Evolutionary conservation across 1,140 invertebrate species (phyloP).

Genomic region (Heliconius hewitsoni): DNA sequence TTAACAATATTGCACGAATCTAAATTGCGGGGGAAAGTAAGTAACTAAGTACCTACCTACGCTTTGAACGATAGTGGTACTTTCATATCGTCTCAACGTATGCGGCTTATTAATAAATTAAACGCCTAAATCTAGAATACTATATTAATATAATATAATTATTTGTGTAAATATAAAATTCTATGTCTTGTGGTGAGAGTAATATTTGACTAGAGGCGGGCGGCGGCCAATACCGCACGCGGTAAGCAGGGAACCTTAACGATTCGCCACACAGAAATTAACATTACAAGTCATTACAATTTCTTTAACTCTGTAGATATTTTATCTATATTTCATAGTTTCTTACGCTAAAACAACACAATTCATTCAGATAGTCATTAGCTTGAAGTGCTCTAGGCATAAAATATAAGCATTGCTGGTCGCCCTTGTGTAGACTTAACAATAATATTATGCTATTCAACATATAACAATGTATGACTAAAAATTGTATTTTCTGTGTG

Average conservation of each 20-base stretch:
- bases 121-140: conserved; percentile 81
- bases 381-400: neutral
- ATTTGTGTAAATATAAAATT: conserved; percentile 82
- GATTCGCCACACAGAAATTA: conserved; percentile 40
- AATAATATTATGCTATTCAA: conserved; percentile 11
- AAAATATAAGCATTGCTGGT: conserved; percentile 10
- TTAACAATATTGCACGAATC: conserved; percentile 77
- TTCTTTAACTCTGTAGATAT: conserved; percentile 5
- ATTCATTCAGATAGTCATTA: conserved; percentile 2
- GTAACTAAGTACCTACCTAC: conserved; percentile 59
- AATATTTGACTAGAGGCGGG: conserved; percentile 81
- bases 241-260: conserved; percentile 32
- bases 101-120: conserved; percentile 72
- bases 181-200: conserved; percentile 79
- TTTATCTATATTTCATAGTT: conserved; percentile 4
- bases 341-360: conserved; percentile 12
- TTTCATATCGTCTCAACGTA: conserved; percentile 52
- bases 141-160: conserved; percentile 81
- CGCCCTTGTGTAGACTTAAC: neutral
- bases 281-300: conserved; percentile 15
- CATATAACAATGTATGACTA: conserved; percentile 14
- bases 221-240: conserved; percentile 51
- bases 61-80: conserved; percentile 57
- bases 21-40: conserved; percentile 56
- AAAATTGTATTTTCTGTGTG: conserved; percentile 39